Percentiles rank a stretch among this genome's conserved stretches.
Evolutionary conservation across 2,113 vertebrate genomes (phyloP).

Genomic region (cat (Felis catus)): F.catus_Fca126_mat1.0 CM031411.1:38061501-38062000

Average conservation of each 20-base stretch:
- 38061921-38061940: neutral
- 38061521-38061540: neutral
- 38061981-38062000: neutral
- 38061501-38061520: neutral
- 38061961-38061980: neutral
- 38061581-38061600: neutral
- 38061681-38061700: neutral
- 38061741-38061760: no score
- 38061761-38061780: no score
- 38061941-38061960: neutral
- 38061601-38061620: neutral
- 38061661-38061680: neutral
- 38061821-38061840: no score
- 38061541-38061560: neutral
- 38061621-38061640: neutral
- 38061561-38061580: neutral
- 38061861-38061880: no score
- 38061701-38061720: neutral
- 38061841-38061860: no score
- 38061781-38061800: no score
- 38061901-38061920: neutral
- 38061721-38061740: no score
- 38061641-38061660: neutral
- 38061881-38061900: no score
- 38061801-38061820: no score